Evolutionary conservation across 2,797 vertebrate genomes (phyloP).

Genomic region (Phylloscopus collybita): DNA sequence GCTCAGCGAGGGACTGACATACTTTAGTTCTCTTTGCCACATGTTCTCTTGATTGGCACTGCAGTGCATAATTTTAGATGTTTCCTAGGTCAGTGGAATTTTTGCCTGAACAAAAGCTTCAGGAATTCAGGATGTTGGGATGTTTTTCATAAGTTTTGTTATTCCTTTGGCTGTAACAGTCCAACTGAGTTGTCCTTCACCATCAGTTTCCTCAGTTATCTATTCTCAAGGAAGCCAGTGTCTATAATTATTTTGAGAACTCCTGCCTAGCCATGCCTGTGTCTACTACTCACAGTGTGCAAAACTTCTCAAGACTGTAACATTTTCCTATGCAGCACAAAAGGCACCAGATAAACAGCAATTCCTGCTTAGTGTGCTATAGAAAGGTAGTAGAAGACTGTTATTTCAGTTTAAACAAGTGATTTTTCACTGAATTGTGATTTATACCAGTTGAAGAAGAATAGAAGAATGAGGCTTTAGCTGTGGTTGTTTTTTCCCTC

Average conservation of each 20-base stretch:
- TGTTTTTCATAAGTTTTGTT: not conserved
- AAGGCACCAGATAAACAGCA: not conserved
- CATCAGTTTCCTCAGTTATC: not conserved
- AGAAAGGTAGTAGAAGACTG: not conserved
- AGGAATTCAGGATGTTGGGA: not conserved
- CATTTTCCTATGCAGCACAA: not conserved
- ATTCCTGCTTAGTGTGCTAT: not conserved
- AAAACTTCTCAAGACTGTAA: not conserved
- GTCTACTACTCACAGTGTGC: not conserved
- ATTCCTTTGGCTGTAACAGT: not conserved
- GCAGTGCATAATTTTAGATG: not conserved
- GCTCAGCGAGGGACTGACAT: not conserved
- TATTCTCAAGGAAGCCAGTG: not conserved
- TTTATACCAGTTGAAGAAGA: not conserved
- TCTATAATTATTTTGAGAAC: not conserved
- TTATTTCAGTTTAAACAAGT: not conserved
- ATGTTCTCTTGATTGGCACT: not conserved
- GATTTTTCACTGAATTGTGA: not conserved
- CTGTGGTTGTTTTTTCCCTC: not conserved
- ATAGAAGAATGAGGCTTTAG: not conserved
- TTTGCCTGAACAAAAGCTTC: slow-evolving; percentile 19
- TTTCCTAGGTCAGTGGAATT: not conserved
- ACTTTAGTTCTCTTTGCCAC: not conserved
- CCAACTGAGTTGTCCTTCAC: not conserved
- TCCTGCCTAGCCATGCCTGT: not conserved